Evolutionary conservation across 2,797 vertebrate genomes (phyloP).

Genomic region (Synanceia verrucosa): DNA sequence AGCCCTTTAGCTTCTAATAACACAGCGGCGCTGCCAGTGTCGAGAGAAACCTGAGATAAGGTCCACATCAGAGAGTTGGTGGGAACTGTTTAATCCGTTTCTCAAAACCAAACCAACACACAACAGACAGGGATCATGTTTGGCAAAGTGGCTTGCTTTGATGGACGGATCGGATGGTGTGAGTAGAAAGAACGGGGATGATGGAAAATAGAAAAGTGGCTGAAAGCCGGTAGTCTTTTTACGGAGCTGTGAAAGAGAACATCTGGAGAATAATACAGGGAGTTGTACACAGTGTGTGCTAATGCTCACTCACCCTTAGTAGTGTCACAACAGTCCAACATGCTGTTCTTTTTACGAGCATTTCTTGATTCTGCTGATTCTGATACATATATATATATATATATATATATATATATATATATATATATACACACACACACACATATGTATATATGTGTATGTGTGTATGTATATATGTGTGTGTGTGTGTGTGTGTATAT

Average conservation of each 20-base stretch:
- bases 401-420: neutral
- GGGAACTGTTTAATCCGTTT: slow-evolving; percentile 80
- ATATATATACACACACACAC: too few species aligned
- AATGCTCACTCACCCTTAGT: slow-evolving; percentile 22
- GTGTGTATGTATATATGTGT: too few species aligned
- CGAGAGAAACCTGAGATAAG: slow-evolving; percentile 80
- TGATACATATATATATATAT: too few species aligned
- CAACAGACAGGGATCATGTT: slow-evolving; percentile 79
- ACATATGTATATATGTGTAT: too few species aligned
- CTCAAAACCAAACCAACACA: slow-evolving; percentile 77
- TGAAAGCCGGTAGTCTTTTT: slow-evolving; percentile 51
- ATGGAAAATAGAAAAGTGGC: slow-evolving; percentile 45
- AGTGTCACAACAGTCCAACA: slow-evolving; percentile 1
- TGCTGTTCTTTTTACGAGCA: neutral
- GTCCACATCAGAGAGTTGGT: slow-evolving; percentile 77
- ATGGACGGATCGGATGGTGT: slow-evolving; percentile 74
- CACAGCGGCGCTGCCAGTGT: slow-evolving; percentile 63
- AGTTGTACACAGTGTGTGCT: slow-evolving; percentile 28
- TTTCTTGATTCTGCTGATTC: too few species aligned
- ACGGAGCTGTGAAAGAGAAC: slow-evolving; percentile 63
- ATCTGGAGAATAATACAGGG: slow-evolving; percentile 65
- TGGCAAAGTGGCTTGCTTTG: slow-evolving; percentile 79
- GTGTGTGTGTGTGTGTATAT: too few species aligned
- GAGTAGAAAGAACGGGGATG: slow-evolving; percentile 48
- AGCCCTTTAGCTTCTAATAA: slow-evolving; percentile 80